Conservation (phyloP, 2,888 invertebrate species). For the Pyrocoelia pectoralis region DNA sequence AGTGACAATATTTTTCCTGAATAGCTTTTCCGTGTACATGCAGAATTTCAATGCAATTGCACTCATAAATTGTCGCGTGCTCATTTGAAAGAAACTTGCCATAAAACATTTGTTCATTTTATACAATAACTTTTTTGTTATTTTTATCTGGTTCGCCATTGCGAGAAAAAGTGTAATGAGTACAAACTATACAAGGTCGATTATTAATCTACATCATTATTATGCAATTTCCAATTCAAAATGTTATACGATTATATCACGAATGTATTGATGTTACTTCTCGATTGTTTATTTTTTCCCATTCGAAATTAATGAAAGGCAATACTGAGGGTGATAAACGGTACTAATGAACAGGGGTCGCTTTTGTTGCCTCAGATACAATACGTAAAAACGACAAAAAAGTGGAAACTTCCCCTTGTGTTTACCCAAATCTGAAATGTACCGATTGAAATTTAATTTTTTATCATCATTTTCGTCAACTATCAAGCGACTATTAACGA, state of each 20-base stretch:
- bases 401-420: background rate
- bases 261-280: background rate
- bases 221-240: background rate
- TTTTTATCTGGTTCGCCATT: background rate
- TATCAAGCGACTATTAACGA: background rate
- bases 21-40: background rate
- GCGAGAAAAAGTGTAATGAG: too few relatives aligned
- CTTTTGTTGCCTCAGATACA: background rate
- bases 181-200: too few relatives aligned
- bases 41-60: background rate
- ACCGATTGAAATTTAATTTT: background rate
- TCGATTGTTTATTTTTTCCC: background rate
- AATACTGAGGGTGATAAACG: conserved; percentile 3
- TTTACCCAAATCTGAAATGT: background rate
- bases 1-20: background rate
- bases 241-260: background rate
- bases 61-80: conserved; percentile 1
- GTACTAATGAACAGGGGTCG: background rate
- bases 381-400: background rate
- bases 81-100: background rate
- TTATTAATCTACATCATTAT: background rate
- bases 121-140: background rate
- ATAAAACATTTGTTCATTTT: background rate
- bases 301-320: conserved; percentile 1
- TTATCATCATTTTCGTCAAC: background rate